Evolutionary conservation across 2,113 vertebrate genomes (phyloP).

Genomic region (Butorides virescens): DNA sequence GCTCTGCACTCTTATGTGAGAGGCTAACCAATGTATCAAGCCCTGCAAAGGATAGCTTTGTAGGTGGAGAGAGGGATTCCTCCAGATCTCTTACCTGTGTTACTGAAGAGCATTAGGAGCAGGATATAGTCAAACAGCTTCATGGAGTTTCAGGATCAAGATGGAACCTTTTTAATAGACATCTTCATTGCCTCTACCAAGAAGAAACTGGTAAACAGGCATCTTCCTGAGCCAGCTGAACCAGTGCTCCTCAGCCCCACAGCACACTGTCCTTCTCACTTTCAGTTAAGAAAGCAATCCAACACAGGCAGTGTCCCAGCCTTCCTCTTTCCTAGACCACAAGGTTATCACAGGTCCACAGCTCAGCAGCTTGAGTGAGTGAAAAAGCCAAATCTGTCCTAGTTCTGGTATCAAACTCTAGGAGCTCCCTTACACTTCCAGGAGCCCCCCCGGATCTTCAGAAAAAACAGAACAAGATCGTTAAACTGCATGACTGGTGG

Average conservation of each 20-base stretch:
- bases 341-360: background rate
- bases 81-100: background rate
- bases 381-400: background rate
- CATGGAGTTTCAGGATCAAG: background rate
- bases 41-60: background rate
- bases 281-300: background rate
- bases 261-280: background rate
- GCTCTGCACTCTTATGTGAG: background rate
- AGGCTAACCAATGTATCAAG: background rate
- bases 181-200: background rate
- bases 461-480: background rate
- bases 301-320: background rate
- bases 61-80: background rate
- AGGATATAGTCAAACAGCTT: background rate
- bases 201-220: background rate
- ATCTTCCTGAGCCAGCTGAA: background rate
- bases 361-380: background rate
- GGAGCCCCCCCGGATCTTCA: rapidly evolving
- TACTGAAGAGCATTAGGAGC: background rate
- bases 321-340: background rate
- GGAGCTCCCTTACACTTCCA: background rate
- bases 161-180: background rate
- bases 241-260: background rate
- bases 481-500: background rate
- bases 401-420: background rate